phyloP scores from a whole-genome alignment of 2,113 vertebrate genomes.

The Hymenochirus boettgeri region DNA sequence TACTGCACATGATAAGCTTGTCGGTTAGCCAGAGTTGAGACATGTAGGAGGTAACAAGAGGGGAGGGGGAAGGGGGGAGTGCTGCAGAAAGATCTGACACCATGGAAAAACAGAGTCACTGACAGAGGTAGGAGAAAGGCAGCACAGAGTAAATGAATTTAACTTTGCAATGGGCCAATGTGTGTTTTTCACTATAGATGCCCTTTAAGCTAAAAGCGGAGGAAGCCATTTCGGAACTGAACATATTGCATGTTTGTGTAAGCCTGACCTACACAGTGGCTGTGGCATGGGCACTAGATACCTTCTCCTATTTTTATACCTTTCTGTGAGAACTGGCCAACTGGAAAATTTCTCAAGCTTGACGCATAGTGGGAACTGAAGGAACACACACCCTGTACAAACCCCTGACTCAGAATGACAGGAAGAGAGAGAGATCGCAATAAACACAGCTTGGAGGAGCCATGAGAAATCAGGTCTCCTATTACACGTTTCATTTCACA shows the following conservation, averaged over 20 bases:
- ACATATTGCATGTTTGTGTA: slow-evolving; percentile 20
- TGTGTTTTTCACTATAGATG: too few species aligned
- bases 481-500: slow-evolving; percentile 48
- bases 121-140: too few species aligned
- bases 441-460: slow-evolving; percentile 59
- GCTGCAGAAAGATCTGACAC: too few species aligned
- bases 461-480: slow-evolving; percentile 62
- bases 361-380: slow-evolving; percentile 62
- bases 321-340: slow-evolving; percentile 68
- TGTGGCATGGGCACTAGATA: slow-evolving; percentile 50
- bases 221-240: slow-evolving; percentile 32
- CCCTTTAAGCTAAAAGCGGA: slow-evolving; percentile 16
- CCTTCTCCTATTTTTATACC: slow-evolving; percentile 72
- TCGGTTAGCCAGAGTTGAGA: too few species aligned
- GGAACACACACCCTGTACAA: slow-evolving; percentile 67
- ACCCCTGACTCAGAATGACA: slow-evolving; percentile 71
- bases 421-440: slow-evolving; percentile 74
- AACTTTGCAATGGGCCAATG: too few species aligned
- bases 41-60: too few species aligned
- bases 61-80: too few species aligned
- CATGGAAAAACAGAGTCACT: too few species aligned
- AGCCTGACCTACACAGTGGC: slow-evolving; percentile 11
- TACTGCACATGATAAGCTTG: too few species aligned
- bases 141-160: too few species aligned
- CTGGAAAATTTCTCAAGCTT: slow-evolving; percentile 71